Percentiles rank a stretch among this genome's conserved stretches.
Evolutionary conservation across 2,888 invertebrate species (phyloP).

Genomic region (Caenorhabditis doughertyi): DNA sequence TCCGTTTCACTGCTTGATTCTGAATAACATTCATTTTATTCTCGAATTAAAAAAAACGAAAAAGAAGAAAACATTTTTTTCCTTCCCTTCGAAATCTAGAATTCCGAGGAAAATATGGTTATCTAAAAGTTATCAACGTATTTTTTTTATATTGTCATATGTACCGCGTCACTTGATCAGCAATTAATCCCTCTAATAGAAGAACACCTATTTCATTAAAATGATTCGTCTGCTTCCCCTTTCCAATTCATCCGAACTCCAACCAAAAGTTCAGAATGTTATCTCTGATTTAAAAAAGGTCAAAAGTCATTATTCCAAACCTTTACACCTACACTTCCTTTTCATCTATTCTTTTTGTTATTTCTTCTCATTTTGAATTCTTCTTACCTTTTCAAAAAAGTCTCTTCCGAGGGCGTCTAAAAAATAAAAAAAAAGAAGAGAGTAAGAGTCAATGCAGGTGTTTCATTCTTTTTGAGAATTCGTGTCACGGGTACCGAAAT

Average conservation of each 20-base stretch:
- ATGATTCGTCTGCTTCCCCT: no score
- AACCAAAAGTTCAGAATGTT: conserved; percentile 10
- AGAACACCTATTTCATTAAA: no score
- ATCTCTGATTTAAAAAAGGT: conserved; percentile 33
- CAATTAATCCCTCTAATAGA: no score
- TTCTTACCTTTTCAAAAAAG: conserved; percentile 12
- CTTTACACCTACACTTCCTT: conserved; percentile 20
- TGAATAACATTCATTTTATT: conserved; percentile 16
- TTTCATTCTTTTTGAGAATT: background rate
- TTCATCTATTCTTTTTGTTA: conserved; percentile 22
- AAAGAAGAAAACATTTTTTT: conserved; percentile 1
- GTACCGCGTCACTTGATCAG: no score
- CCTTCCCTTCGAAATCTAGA: background rate
- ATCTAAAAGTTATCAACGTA: no score
- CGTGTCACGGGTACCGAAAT: conserved; percentile 1
- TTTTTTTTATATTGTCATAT: no score
- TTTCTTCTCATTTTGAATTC: conserved; percentile 20
- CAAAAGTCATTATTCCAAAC: conserved; percentile 36
- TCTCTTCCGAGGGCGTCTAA: conserved; percentile 15
- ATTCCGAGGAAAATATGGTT: no score
- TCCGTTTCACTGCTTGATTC: conserved; percentile 50
- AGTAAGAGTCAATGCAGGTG: conserved; percentile 10
- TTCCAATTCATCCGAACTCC: background rate
- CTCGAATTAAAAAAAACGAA: conserved; percentile 13
- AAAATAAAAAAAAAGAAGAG: background rate